Base-by-base conservation (phyloP, 2,113 vertebrate genomes). In the Ornithorhynchus anatinus region DNA sequence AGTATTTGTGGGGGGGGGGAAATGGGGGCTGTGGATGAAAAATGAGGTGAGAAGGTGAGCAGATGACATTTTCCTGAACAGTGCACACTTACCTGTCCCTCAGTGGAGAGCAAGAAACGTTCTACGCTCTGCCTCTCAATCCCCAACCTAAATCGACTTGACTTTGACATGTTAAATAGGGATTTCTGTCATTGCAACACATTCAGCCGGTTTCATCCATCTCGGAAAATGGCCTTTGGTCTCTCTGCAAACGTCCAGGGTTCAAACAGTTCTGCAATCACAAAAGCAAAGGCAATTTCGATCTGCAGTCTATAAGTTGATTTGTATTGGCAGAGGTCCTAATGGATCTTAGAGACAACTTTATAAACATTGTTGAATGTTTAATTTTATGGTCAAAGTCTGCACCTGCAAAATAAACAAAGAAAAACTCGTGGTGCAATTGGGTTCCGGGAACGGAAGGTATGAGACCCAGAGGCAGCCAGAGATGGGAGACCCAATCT, bases 321-420 rank as follows among this genome's bases (percentile, higher is more conserved):
- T 25, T 5, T 29, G 17, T 38, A 19, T 27, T 50, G 25, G 31
- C 54, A 45, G 61, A 17, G 37, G 50, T 69, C 35, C n/a, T 31
- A 65, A 37, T 10, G 25, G 35, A 59, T 33, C 65, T n/a, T 42
- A 56, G 51, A 66, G 53, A 61, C 15, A 61, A 44, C 23, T 69
- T 53, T 52, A 69, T 19, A 40, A 29, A 58, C 57, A 78, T 89
- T 89, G 85, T 77, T 43, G 57, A 63, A 66, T 52, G 9, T 84
- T 87, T 70, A 32, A 65, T 50, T 60, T 69, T 68, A 64, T 23
- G 75, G 71, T 50, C 81, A 79, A 88, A 83, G 80, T 77, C 40
- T 63, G 15, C 79, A 54, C 61, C 87, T 89, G 56, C 57, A 43
- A 78, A 70, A 76, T 75, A 89, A 87, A 89, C 58, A 89, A 57